Evolutionary conservation across 2,113 vertebrate species (phyloP).

Genomic region (Tylochromis polylepis): DNA sequence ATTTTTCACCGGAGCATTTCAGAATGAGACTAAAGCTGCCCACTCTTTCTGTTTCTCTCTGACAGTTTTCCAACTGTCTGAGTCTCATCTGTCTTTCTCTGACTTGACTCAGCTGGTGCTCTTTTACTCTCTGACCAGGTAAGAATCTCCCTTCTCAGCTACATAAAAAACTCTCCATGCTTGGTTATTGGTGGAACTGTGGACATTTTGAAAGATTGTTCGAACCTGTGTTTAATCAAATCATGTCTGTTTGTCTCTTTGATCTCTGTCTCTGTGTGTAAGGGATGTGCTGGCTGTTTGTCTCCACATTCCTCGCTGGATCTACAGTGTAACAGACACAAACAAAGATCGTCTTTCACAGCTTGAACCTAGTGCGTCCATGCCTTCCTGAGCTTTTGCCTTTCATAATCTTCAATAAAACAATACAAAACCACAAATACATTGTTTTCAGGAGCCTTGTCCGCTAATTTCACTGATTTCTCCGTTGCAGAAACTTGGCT

Average conservation of each 20-base stretch:
- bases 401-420: neutral
- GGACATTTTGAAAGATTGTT: neutral
- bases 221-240: neutral
- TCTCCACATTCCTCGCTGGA: constrained; percentile 67
- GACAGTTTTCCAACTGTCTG: constrained; percentile 72
- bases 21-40: neutral
- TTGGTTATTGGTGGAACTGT: neutral
- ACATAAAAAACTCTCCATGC: neutral
- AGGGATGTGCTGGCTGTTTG: constrained; percentile 80
- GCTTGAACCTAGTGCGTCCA: constrained; percentile 66
- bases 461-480: neutral
- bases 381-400: neutral
- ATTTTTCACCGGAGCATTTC: neutral
- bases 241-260: neutral
- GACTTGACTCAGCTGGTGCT: constrained; percentile 77
- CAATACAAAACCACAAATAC: neutral
- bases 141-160: neutral
- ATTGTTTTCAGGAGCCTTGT: neutral
- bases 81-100: constrained; percentile 77
- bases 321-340: constrained; percentile 26
- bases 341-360: constrained; percentile 26
- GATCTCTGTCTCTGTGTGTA: neutral
- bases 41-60: neutral
- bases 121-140: constrained; percentile 84
- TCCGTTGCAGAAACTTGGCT: constrained; percentile 67